Evolutionary conservation across 64 coral and sea anemone species (phyloP), one percentile per base, ranked within the genome.

Genomic region (Cladopsammia gracilis): DNA sequence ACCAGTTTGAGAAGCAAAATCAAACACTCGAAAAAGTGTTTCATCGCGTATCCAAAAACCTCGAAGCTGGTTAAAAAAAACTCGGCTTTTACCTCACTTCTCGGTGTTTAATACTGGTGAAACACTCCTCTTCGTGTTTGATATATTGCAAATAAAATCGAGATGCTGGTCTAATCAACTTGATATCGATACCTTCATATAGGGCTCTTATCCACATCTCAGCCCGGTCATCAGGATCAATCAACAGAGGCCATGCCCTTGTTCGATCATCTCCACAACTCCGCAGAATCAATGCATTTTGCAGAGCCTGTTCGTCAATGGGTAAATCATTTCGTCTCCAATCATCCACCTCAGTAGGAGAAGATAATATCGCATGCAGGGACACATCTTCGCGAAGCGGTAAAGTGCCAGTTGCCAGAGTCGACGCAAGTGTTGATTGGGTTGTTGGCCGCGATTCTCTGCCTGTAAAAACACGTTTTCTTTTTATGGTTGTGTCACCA

Each of bases 201-300:
- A 99, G 60, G 24, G 82, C 88, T 82, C 71, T 89, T 53, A 99
- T 83, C 98, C 98, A 99, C 64, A 90, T 79, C 59, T 96, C 95
- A 20, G 94, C 95, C 56, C 96, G 98, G 19, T 85, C 75, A 88
- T 99, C 91, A 0, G 91, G 92, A 43, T 99, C 98, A 50, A 99
- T 67, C 58, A 99, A 83, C 7, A 99, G 54, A 3, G 98, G 98
- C 98, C 98, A 99, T 64, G 88, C 93, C 5, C 75, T 76, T 66
- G 68, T 67, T 10, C 94, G 86, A 83, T 94, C 89, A 26, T 81
- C 56, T 14, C 94, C 74, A 49, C 88, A 94, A 10, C 84, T 87
- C n/a, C 94, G 82, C 78, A 94, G 93, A 68, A 96, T 99, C 58
- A 99, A 67, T 5, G 89, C 94, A 42, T 96, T 99, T 71, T 99